A percentile compares a stretch with the other conserved stretches of the same genome.
These are phyloP conservation scores for Hybos culiciformis DNA, from an alignment of 2,888 invertebrate species.

Conservation along the genomic window DNA sequence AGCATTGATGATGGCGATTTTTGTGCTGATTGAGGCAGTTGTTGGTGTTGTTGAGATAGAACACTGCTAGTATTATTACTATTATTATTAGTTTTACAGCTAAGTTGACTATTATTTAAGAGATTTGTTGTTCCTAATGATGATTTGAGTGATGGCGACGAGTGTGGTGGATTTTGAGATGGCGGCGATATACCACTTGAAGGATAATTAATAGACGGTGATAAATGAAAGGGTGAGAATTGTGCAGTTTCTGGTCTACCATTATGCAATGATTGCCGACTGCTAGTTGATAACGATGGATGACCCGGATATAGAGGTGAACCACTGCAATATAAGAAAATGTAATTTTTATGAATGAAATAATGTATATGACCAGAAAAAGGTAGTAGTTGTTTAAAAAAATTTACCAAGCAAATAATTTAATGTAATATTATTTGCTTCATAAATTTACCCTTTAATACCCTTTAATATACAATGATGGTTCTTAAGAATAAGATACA, in stretches of 20 bases:
- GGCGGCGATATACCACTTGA: neutral
- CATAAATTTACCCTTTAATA: neutral
- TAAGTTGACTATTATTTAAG: neutral
- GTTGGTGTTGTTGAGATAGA: neutral
- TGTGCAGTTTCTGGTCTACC: neutral
- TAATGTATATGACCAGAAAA: no score
- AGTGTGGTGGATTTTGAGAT: constrained; percentile 7
- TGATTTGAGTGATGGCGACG: no score
- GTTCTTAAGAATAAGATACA: neutral
- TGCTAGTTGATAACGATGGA: constrained; percentile 15
- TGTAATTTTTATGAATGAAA: neutral
- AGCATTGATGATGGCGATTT: neutral
- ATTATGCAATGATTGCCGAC: constrained; percentile 5
- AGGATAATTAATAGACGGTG: constrained; percentile 8
- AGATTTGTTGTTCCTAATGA: constrained; percentile 4
- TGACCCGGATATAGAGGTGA: constrained; percentile 17
- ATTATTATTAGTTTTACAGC: neutral
- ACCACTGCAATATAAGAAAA: constrained; percentile 13
- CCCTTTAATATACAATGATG: neutral
- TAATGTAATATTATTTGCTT: no score
- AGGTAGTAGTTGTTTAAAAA: constrained; percentile 8
- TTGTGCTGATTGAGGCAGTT: neutral
- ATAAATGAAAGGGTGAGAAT: constrained; percentile 18
- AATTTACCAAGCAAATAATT: no score
- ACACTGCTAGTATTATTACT: neutral